Percentiles rank a stretch among this genome's conserved stretches.
Evolutionary conservation across 2,888 invertebrate genomes (phyloP).

Genomic region (Caenorhabditis doughertyi): DNA sequence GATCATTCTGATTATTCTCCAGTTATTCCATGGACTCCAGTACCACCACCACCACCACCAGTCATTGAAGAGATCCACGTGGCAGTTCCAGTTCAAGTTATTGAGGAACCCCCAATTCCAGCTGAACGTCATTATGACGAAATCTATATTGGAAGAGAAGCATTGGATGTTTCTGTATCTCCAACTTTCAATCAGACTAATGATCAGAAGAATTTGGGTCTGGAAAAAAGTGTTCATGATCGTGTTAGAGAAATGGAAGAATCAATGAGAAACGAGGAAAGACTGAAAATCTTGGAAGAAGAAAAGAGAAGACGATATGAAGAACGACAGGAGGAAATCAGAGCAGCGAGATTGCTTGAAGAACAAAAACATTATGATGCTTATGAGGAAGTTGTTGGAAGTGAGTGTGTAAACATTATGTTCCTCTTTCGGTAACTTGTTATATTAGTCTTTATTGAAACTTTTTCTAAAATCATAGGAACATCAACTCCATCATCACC

Average conservation of each 20-base stretch:
- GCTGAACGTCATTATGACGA: constrained; percentile 50
- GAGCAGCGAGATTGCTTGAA: constrained; percentile 28
- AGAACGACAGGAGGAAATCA: constrained; percentile 44
- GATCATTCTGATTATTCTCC: constrained; percentile 19
- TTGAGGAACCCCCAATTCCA: constrained; percentile 35
- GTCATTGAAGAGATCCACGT: constrained; percentile 5
- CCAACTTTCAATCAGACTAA: constrained; percentile 40
- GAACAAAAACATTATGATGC: constrained; percentile 14
- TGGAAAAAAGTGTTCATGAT: constrained; percentile 55
- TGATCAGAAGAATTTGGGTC: constrained; percentile 51
- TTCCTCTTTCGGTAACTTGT: background rate
- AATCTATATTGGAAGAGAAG: constrained; percentile 61
- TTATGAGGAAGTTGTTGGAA: constrained; percentile 33
- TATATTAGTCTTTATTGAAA: background rate
- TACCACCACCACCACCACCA: constrained; percentile 40
- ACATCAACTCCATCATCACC: constrained; percentile 38
- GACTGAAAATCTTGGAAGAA: constrained; percentile 6
- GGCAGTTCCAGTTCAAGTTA: constrained; percentile 27
- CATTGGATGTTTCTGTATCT: constrained; percentile 49
- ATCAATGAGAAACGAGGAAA: constrained; percentile 37
- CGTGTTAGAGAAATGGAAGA: constrained; percentile 55
- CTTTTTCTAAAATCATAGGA: background rate
- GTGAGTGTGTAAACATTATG: background rate
- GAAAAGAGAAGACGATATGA: constrained; percentile 27
- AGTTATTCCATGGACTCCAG: constrained; percentile 17